Percentiles rank a stretch among this genome's conserved stretches.
These are phyloP conservation scores for Anoplopoma fimbria DNA, from an alignment of 2,113 vertebrate genomes.

Conservation along the genomic window DNA sequence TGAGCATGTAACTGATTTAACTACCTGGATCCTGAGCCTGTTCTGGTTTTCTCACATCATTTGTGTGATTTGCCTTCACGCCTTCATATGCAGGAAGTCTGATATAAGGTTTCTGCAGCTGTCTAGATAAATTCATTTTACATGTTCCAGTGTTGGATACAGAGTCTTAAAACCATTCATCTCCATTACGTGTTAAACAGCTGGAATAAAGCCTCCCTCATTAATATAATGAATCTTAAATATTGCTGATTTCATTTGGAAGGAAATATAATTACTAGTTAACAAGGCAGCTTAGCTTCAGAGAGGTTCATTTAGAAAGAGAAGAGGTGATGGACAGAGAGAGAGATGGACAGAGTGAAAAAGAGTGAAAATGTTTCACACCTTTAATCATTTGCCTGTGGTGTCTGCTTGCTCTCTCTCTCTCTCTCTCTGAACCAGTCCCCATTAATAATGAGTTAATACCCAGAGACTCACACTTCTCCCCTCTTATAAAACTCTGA, in stretches of 20 bases:
- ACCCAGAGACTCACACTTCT: slow-evolving; percentile 8
- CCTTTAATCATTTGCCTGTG: neutral
- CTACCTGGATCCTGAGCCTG: no score
- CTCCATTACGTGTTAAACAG: neutral
- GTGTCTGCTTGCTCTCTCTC: neutral
- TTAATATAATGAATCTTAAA: neutral
- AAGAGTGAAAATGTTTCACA: neutral
- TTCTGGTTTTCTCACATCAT: neutral
- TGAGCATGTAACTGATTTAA: neutral
- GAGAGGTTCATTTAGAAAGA: neutral
- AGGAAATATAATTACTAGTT: neutral
- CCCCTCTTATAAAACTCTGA: slow-evolving; percentile 16
- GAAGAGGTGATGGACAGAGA: neutral
- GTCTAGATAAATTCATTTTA: neutral
- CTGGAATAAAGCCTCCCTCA: neutral
- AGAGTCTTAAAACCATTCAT: neutral
- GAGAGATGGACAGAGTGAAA: neutral
- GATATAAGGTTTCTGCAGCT: neutral
- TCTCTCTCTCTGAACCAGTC: neutral
- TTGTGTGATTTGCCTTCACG: neutral
- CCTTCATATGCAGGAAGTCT: neutral
- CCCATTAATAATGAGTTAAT: slow-evolving; percentile 27
- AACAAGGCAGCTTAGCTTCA: neutral
- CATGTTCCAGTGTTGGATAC: neutral
- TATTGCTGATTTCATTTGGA: neutral